Conservation (phyloP, 2,888 invertebrate species). For the Drosophila paranaensis region DNA sequence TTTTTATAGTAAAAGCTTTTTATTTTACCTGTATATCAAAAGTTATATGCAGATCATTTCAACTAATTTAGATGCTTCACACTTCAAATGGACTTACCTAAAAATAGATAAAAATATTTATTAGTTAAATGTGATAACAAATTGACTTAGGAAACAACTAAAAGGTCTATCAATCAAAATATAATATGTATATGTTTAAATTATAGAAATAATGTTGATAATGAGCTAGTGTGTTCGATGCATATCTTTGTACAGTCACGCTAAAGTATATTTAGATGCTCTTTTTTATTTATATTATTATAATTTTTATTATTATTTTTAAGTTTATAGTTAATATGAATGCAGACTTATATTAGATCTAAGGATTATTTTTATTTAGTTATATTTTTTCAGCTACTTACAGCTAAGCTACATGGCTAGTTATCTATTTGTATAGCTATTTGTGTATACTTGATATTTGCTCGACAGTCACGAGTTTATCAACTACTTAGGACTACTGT, state of each 20-base stretch:
- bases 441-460: slow-evolving; percentile 1
- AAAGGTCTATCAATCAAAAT: background rate
- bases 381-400: slow-evolving; percentile 28
- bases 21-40: slow-evolving; percentile 51
- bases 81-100: slow-evolving; percentile 58
- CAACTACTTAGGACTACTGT: slow-evolving; percentile 34
- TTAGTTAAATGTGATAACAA: slow-evolving; percentile 26
- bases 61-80: slow-evolving; percentile 2
- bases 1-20: background rate
- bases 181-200: background rate
- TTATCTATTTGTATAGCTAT: slow-evolving; percentile 1
- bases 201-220: background rate
- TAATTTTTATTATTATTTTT: background rate
- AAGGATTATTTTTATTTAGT: slow-evolving; percentile 10
- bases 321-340: slow-evolving; percentile 5
- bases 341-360: slow-evolving; percentile 19
- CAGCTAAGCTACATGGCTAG: slow-evolving; percentile 23
- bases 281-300: slow-evolving; percentile 14
- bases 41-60: background rate
- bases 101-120: slow-evolving; percentile 47
- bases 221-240: slow-evolving; percentile 42
- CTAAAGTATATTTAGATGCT: slow-evolving; percentile 42
- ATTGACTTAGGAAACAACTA: background rate
- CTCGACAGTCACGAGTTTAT: slow-evolving; percentile 7
- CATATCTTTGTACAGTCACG: slow-evolving; percentile 39